phyloP scores from a whole-genome alignment of 2,113 vertebrate genomes.

The Illadopsis cleaveri region DNA sequence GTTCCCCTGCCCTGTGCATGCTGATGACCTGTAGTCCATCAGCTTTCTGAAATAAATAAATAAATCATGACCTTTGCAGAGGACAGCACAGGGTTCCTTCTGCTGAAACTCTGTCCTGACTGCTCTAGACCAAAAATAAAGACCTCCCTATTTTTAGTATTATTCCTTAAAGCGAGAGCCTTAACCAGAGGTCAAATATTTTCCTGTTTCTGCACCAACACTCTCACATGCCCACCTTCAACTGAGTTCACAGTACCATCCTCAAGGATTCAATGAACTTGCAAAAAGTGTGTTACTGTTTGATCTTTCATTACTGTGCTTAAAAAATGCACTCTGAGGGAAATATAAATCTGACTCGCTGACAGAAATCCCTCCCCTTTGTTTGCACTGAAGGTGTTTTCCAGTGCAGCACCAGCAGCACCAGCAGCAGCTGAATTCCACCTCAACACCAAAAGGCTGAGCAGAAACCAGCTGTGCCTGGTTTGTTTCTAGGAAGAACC shows the following conservation, averaged over 20 bases:
- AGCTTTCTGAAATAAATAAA: not conserved
- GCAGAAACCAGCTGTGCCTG: not conserved
- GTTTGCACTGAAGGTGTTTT: not conserved
- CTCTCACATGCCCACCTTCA: not conserved
- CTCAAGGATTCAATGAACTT: not conserved
- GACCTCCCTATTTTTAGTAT: not conserved
- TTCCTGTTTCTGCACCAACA: not conserved
- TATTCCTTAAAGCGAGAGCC: not conserved
- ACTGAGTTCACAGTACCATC: not conserved
- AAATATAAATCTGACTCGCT: not conserved
- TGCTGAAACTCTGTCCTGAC: not conserved
- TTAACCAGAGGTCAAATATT: not conserved
- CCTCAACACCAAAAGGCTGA: not conserved
- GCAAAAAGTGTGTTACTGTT: not conserved
- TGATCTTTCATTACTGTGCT: not conserved
- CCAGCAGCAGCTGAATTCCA: not conserved
- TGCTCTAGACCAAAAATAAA: not conserved
- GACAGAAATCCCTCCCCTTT: not conserved
- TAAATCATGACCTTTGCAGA: not conserved
- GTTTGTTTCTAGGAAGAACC: not conserved
- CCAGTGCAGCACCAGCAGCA: not conserved
- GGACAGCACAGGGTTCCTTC: not conserved
- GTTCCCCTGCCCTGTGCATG: not conserved
- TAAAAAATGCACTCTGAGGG: not conserved
- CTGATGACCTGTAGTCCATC: not conserved